Conservation (phyloP, 2,797 vertebrate species). For the Pseudochaenichthys georgianus region DNA sequence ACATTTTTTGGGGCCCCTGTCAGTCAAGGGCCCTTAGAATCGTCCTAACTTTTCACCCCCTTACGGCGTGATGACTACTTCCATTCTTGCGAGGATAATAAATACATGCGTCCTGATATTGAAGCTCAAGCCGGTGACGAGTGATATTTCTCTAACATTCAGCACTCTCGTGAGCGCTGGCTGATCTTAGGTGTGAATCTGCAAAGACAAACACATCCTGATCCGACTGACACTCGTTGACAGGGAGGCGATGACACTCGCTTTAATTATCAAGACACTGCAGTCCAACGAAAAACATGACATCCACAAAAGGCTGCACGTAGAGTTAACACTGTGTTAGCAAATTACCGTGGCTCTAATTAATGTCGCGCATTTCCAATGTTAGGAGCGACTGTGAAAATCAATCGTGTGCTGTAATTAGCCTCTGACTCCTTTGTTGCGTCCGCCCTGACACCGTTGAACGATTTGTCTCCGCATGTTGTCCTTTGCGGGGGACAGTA, state of each 20-base stretch:
- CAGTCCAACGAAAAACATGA: background rate
- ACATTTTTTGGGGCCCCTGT: no score
- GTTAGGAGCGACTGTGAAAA: conserved; percentile 12
- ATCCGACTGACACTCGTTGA: background rate
- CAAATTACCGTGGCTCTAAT: conserved; percentile 5
- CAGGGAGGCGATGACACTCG: conserved; percentile 2
- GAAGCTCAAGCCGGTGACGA: no score
- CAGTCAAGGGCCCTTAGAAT: no score
- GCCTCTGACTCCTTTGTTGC: background rate
- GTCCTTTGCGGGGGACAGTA: conserved; percentile 32
- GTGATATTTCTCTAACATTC: no score
- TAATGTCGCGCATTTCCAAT: conserved; percentile 12
- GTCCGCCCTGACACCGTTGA: background rate
- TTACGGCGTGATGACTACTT: no score
- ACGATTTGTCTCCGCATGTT: conserved; percentile 42
- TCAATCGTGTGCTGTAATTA: conserved; percentile 24
- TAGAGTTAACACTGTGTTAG: background rate
- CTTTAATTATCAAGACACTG: background rate
- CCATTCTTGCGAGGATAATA: no score
- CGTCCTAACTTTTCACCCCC: no score
- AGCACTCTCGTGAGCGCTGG: background rate
- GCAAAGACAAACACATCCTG: accelerated
- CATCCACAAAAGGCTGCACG: background rate
- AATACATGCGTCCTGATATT: no score
- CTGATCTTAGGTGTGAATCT: background rate